Evolutionary conservation across 2,797 vertebrate genomes (phyloP).

Genomic region (Neostethus bicornis): DNA sequence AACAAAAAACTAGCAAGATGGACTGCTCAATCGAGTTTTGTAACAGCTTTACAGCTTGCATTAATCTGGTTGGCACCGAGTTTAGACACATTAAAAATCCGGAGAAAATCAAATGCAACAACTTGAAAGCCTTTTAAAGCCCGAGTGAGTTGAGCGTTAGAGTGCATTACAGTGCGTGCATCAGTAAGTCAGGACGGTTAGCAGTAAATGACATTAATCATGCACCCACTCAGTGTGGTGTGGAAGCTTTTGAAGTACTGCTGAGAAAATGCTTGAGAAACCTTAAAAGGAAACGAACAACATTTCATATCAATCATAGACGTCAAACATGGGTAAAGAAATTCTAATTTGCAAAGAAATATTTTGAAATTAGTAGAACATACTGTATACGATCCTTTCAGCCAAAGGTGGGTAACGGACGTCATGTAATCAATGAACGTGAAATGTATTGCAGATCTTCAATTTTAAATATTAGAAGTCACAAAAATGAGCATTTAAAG

Average conservation of each 20-base stretch:
- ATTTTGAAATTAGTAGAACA: not conserved
- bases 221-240: constrained; percentile 51
- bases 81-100: constrained; percentile 57
- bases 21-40: constrained; percentile 54
- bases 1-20: constrained; percentile 27
- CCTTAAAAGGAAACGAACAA: constrained; percentile 30
- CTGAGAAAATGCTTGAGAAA: constrained; percentile 51
- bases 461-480: constrained; percentile 2
- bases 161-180: constrained; percentile 59
- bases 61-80: constrained; percentile 54
- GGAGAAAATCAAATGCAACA: constrained; percentile 60
- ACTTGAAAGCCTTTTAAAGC: constrained; percentile 66
- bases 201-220: constrained; percentile 68
- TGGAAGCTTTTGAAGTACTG: constrained; percentile 62
- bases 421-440: not conserved
- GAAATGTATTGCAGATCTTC: not conserved
- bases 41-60: constrained; percentile 27
- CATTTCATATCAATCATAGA: constrained; percentile 25
- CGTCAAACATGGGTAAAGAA: not conserved
- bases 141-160: constrained; percentile 48
- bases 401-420: too few relatives aligned
- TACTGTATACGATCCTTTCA: too few relatives aligned
- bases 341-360: not conserved
- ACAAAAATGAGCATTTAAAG: not conserved
- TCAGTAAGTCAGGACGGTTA: constrained; percentile 61